Percentiles rank a stretch among this genome's conserved stretches.
phyloP scores from a whole-genome alignment of 2,113 vertebrate genomes.

The Sebastes schlegelii region DNA sequence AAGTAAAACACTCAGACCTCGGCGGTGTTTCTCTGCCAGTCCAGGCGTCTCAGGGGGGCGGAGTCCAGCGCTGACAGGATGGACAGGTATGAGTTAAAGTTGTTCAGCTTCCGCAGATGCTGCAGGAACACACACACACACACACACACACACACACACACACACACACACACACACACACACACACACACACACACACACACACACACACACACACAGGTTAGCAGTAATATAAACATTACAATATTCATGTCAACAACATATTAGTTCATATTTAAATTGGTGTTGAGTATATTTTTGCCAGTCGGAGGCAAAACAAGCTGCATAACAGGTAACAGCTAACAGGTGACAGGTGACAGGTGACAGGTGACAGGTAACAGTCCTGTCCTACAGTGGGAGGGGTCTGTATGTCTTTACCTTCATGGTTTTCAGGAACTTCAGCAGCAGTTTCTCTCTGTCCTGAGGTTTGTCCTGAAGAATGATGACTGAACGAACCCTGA shows the following conservation, averaged over 20 bases:
- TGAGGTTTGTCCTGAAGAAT: conserved; percentile 96
- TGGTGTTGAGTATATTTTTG: no score
- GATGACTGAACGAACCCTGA: conserved; percentile 95
- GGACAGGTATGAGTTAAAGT: conserved; percentile 97
- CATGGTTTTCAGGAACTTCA: conserved; percentile 97
- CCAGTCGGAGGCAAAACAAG: no score
- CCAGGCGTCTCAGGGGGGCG: conserved; percentile 92
- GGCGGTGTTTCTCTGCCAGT: conserved; percentile 95
- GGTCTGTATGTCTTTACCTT: conserved; percentile 83
- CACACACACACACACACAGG: no score
- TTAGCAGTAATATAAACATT: no score
- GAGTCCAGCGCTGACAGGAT: conserved; percentile 95
- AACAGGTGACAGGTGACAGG: no score
- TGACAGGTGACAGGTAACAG: no score
- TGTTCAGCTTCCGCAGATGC: conserved; percentile 95
- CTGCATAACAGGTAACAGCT: no score
- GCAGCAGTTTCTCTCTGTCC: conserved; percentile 91
- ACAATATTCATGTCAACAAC: no score
- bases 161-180: not conserved
- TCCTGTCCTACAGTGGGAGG: no score
- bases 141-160: no score
- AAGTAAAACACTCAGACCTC: conserved; percentile 74
- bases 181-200: not conserved
- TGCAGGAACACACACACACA: conserved; percentile 60
- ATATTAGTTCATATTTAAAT: no score